Percentiles rank a stretch among this genome's conserved stretches.
Conservation (phyloP, 1,140 invertebrate genomes). For the Drosophila ercepeae region DNA sequence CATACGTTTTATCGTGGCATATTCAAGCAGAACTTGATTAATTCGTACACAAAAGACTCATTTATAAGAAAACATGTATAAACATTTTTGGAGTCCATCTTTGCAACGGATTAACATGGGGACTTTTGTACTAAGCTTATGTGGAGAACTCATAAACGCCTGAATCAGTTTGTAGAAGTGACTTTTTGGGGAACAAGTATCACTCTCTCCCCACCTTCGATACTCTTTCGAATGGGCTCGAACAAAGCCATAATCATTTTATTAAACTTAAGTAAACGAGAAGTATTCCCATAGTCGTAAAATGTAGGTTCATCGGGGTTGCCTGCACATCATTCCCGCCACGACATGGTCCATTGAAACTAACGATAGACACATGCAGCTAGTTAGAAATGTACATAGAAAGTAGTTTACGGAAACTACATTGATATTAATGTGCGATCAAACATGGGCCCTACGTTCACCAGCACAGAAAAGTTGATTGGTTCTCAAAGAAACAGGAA, state of each 20-base stretch:
- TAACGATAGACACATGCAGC: slow-evolving; percentile 74
- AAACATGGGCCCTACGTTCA: slow-evolving; percentile 27
- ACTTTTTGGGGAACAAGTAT: not conserved
- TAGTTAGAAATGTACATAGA: slow-evolving; percentile 45
- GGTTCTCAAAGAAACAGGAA: slow-evolving; percentile 58
- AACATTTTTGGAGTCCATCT: slow-evolving; percentile 56
- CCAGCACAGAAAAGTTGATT: slow-evolving; percentile 39
- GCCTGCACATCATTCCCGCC: slow-evolving; percentile 1
- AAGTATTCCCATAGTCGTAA: not conserved
- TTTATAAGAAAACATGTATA: slow-evolving; percentile 43
- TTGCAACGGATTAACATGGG: slow-evolving; percentile 60
- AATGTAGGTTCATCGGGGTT: not conserved
- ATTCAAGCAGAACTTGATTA: slow-evolving; percentile 68
- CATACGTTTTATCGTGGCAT: slow-evolving; percentile 61
- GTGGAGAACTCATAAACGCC: slow-evolving; percentile 28
- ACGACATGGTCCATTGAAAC: slow-evolving; percentile 61
- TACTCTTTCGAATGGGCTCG: too few relatives aligned
- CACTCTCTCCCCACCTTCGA: not conserved
- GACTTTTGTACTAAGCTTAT: slow-evolving; percentile 62
- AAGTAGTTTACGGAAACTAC: slow-evolving; percentile 7
- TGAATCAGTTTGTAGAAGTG: not conserved
- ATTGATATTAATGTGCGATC: slow-evolving; percentile 76
- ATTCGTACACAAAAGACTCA: slow-evolving; percentile 66
- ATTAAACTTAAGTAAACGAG: not conserved
- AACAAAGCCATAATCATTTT: not conserved